phyloP scores from a whole-genome alignment of 2,113 vertebrate genomes.

The Abramis brama region DNA sequence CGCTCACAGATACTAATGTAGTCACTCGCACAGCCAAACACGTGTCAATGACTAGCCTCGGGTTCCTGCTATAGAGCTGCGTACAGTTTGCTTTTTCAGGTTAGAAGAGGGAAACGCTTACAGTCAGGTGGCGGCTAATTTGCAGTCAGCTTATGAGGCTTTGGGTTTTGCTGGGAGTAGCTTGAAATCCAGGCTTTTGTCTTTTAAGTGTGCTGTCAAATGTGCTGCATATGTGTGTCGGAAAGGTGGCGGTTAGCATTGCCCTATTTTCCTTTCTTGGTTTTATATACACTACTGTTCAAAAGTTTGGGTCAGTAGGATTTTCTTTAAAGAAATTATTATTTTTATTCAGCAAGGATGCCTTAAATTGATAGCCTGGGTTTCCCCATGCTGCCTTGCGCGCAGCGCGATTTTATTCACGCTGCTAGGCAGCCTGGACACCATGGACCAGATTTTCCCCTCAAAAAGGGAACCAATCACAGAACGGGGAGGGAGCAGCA shows the following conservation, averaged over 20 bases:
- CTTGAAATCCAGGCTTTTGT: constrained; percentile 9
- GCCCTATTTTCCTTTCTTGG: not conserved
- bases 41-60: constrained; percentile 1
- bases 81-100: constrained; percentile 28
- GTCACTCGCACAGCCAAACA: constrained; percentile 16
- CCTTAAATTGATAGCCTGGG: too few relatives aligned
- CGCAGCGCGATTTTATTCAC: too few relatives aligned
- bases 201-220: constrained; percentile 1
- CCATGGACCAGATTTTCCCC: too few relatives aligned
- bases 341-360: not conserved
- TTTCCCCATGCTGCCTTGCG: too few relatives aligned
- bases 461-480: too few relatives aligned
- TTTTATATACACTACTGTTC: not conserved
- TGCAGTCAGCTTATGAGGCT: constrained; percentile 1
- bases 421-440: too few relatives aligned
- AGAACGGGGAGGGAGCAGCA: too few relatives aligned
- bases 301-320: not conserved
- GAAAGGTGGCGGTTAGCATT: not conserved
- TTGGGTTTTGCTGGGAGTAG: constrained; percentile 9
- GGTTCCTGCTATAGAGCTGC: constrained; percentile 25
- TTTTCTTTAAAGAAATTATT: not conserved
- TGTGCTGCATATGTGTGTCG: not conserved
- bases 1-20: constrained; percentile 27
- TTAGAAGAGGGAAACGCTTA: constrained; percentile 13
- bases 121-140: constrained; percentile 2